A percentile compares a stretch with the other conserved stretches of the same genome.
Evolutionary conservation across 1,140 invertebrate species (phyloP).

Genomic region (Coelopa frigida): DNA sequence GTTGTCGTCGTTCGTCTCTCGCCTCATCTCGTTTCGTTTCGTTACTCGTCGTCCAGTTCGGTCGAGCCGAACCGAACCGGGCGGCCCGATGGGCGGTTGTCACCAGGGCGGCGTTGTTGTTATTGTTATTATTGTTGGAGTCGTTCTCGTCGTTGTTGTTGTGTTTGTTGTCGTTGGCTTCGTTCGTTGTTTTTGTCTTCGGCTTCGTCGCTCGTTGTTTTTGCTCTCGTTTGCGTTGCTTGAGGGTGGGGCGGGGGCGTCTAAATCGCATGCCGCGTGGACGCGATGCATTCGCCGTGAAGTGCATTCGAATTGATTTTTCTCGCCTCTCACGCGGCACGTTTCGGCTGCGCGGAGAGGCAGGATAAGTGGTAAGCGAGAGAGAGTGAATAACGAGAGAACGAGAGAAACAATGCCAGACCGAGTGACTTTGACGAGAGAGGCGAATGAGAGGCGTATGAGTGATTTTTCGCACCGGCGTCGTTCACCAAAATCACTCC

Average conservation of each 20-base stretch:
- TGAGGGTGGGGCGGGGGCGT: too few species aligned
- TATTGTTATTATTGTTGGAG: neutral
- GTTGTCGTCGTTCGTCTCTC: neutral
- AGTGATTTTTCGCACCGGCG: neutral
- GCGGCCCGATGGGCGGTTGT: neutral
- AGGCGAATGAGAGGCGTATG: too few species aligned
- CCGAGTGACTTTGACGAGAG: too few species aligned
- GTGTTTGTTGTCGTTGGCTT: neutral
- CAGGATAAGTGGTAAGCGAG: neutral
- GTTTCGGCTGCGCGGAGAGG: neutral
- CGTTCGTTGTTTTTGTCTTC: neutral
- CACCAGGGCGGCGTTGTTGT: neutral
- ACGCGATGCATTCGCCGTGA: neutral
- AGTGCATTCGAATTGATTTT: slow-evolving; percentile 10
- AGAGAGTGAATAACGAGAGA: too few species aligned
- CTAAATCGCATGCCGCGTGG: too few species aligned
- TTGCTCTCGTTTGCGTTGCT: slow-evolving; percentile 4
- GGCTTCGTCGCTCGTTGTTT: neutral
- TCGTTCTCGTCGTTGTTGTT: neutral
- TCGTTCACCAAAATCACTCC: slow-evolving; percentile 2
- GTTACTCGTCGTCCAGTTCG: neutral
- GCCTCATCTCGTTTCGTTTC: neutral
- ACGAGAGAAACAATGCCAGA: too few species aligned
- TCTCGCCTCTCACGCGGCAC: slow-evolving; percentile 1
- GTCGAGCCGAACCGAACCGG: neutral